Evolutionary conservation across 2,797 vertebrate genomes (phyloP).

Genomic region (Parotocinclus haroldoi): DNA sequence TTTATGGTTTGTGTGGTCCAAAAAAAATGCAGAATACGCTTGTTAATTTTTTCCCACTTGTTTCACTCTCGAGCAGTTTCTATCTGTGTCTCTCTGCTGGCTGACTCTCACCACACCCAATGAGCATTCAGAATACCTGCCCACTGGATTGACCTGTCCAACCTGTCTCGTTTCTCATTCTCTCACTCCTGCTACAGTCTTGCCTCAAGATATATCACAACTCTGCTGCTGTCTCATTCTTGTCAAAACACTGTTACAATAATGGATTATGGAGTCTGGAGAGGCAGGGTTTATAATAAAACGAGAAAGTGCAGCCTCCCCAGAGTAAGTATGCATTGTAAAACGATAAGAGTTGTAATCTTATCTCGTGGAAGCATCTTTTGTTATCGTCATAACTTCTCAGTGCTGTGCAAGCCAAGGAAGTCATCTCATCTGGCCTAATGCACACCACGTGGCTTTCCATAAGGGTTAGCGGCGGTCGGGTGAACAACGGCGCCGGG

Average conservation of each 20-base stretch:
- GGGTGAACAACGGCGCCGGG: not conserved
- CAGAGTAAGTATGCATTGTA: no score
- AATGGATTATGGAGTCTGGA: not conserved
- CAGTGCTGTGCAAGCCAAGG: not conserved
- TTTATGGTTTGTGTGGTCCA: not conserved
- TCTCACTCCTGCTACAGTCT: conserved; percentile 32
- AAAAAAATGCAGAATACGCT: not conserved
- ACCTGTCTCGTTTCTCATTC: conserved; percentile 66
- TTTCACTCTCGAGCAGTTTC: conserved; percentile 26
- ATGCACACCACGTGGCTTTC: not conserved
- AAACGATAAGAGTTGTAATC: no score
- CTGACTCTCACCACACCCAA: conserved; percentile 60
- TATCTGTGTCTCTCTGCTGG: conserved; percentile 23
- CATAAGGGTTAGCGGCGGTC: not conserved
- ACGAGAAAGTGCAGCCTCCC: not conserved
- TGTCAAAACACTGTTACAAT: not conserved
- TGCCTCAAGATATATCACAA: conserved; percentile 28
- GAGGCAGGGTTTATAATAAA: not conserved
- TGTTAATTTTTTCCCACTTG: not conserved
- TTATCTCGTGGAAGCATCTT: not conserved
- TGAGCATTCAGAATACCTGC: conserved; percentile 47
- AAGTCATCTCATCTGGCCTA: not conserved
- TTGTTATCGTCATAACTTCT: not conserved
- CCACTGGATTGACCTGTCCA: conserved; percentile 62
- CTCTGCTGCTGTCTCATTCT: conserved; percentile 4